Conservation (phyloP, 2,888 invertebrate genomes). For the Hemithea aestivaria region DNA sequence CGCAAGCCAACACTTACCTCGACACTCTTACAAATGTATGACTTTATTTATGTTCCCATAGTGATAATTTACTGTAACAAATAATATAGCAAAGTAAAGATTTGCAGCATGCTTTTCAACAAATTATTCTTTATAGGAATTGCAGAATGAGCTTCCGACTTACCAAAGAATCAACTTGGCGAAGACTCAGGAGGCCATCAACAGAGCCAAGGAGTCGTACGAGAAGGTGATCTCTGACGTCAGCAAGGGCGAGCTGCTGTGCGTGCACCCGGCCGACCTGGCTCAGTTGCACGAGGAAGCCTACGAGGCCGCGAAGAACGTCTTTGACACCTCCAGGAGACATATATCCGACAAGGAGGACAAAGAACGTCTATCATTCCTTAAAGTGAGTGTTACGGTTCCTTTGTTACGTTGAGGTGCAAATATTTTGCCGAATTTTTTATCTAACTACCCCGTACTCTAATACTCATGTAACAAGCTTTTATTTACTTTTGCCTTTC, state of each 20-base stretch:
- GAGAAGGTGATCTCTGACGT: constrained; percentile 1
- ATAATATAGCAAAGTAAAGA: too few species aligned
- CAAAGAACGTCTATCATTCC: neutral
- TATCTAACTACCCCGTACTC: too few species aligned
- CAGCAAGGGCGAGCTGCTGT: constrained; percentile 3
- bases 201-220: constrained; percentile 4
- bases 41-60: too few species aligned
- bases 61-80: too few species aligned
- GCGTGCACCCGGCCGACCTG: constrained; percentile 13
- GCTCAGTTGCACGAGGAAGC: constrained; percentile 3
- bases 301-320: constrained; percentile 1
- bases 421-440: too few species aligned
- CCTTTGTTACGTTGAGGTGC: too few species aligned
- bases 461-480: too few species aligned
- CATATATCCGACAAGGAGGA: constrained; percentile 1
- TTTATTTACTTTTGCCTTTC: too few species aligned
- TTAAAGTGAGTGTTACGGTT: neutral
- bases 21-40: too few species aligned
- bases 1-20: too few species aligned
- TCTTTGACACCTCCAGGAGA: constrained; percentile 10
- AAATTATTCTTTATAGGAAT: constrained; percentile 2
- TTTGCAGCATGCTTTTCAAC: too few species aligned
- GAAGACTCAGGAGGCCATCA: neutral
- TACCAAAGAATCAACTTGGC: neutral
- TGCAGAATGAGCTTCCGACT: neutral